These are phyloP conservation scores for Nomada lathburiana DNA, from an alignment of 2,888 invertebrate genomes.

Conservation along the genomic window DNA sequence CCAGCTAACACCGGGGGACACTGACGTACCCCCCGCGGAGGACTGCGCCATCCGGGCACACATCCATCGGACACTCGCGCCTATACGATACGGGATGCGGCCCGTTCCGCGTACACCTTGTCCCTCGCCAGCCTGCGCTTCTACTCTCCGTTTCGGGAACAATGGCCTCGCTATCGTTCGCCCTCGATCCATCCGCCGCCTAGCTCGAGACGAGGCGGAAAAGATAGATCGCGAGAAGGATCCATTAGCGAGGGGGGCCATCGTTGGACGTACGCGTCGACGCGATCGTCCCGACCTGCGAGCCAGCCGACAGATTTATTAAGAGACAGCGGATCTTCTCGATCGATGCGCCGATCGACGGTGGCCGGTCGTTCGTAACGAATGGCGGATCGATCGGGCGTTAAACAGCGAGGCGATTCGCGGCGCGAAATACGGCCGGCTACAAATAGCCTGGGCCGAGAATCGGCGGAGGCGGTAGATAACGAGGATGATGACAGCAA, in stretches of 20 bases:
- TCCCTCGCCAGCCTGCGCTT: background rate
- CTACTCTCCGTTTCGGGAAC: background rate
- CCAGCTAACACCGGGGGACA: constrained; percentile 77
- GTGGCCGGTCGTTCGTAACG: background rate
- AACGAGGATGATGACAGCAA: constrained; percentile 84
- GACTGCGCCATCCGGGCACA: constrained; percentile 53
- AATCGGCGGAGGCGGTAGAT: constrained; percentile 78
- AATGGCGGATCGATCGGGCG: constrained; percentile 4
- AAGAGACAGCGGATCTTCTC: background rate
- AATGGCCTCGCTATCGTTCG: background rate
- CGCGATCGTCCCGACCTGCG: constrained; percentile 17
- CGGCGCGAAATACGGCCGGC: constrained; percentile 33
- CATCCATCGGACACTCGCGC: constrained; percentile 31
- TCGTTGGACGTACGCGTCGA: constrained; percentile 5
- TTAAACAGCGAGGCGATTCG: background rate
- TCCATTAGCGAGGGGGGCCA: constrained; percentile 7
- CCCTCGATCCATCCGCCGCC: background rate
- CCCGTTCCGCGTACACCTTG: background rate
- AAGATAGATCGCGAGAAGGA: constrained; percentile 23
- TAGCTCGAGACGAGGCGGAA: background rate
- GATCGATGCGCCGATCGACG: constrained; percentile 13
- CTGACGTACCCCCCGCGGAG: constrained; percentile 83
- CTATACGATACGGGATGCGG: background rate
- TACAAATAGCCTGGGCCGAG: constrained; percentile 72
- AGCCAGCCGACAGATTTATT: constrained; percentile 20